Percentiles rank a stretch among this genome's conserved stretches.
Conservation (phyloP, 23 tunicate species). For the Halocynthia aurantium region DNA sequence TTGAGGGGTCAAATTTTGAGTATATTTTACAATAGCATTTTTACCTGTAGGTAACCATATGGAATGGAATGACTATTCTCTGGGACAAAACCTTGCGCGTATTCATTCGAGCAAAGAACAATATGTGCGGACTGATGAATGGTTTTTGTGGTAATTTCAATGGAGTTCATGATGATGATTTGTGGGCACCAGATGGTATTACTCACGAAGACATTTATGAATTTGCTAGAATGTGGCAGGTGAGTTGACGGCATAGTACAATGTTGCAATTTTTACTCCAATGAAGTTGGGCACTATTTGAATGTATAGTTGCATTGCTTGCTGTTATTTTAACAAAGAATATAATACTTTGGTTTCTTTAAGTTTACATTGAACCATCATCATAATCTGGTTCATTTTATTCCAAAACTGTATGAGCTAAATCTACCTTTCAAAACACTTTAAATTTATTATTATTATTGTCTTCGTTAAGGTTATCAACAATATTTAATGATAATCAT, state of each 20-base stretch:
- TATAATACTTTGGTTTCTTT: too few species aligned
- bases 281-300: too few species aligned
- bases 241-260: slow-evolving; percentile 7
- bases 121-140: slow-evolving; percentile 79
- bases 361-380: too few species aligned
- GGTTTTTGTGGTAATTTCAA: slow-evolving; percentile 99
- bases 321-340: too few species aligned
- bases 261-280: too few species aligned
- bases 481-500: too few species aligned
- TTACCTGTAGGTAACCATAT: slow-evolving; percentile 70
- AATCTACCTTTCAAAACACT: too few species aligned
- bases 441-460: too few species aligned
- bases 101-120: slow-evolving; percentile 84
- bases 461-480: too few species aligned
- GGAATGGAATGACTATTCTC: slow-evolving; percentile 96
- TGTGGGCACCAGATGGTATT: slow-evolving; percentile 97
- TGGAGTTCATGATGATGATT: slow-evolving; percentile 84
- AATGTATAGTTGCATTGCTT: too few species aligned
- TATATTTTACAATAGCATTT: neutral
- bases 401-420: too few species aligned
- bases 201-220: slow-evolving; percentile 96
- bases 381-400: too few species aligned
- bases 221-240: slow-evolving; percentile 98
- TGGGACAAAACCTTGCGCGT: slow-evolving; percentile 89
- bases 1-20: neutral